Evolutionary conservation across 64 coral and sea anemone genomes (phyloP).

Genomic region (Actinia equina): DNA sequence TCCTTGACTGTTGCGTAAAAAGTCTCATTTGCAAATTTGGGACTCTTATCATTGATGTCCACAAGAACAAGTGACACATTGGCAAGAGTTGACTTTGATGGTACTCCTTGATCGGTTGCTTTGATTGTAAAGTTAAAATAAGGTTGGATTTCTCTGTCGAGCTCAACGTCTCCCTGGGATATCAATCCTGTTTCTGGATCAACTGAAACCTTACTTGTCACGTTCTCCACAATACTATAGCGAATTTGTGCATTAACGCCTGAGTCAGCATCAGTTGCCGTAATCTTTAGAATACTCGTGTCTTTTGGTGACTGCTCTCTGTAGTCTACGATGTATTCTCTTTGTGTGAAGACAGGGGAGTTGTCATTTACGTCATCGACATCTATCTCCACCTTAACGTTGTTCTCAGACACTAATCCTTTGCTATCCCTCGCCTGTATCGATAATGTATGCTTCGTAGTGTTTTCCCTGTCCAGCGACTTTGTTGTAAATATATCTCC

Average conservation of each 20-base stretch:
- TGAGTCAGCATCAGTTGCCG: slow-evolving; percentile 44
- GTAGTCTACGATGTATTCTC: slow-evolving; percentile 39
- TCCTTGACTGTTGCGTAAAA: slow-evolving; percentile 65
- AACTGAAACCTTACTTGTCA: slow-evolving; percentile 51
- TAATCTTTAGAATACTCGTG: slow-evolving; percentile 67
- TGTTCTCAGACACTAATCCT: slow-evolving; percentile 42
- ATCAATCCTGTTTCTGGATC: slow-evolving; percentile 65
- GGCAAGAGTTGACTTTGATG: slow-evolving; percentile 34
- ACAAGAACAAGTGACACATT: slow-evolving; percentile 57
- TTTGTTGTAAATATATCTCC: slow-evolving; percentile 49
- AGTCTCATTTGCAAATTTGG: slow-evolving; percentile 43
- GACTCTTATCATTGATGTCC: slow-evolving; percentile 81
- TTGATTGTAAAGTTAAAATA: slow-evolving; percentile 69
- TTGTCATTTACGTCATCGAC: slow-evolving; percentile 78
- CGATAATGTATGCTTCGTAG: slow-evolving; percentile 40
- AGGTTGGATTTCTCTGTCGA: slow-evolving; percentile 48
- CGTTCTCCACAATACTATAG: slow-evolving; percentile 74
- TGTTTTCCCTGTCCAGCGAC: slow-evolving; percentile 71
- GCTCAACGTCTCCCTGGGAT: slow-evolving; percentile 48
- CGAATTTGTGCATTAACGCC: slow-evolving; percentile 53
- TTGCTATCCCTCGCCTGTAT: slow-evolving; percentile 76
- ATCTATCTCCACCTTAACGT: slow-evolving; percentile 37
- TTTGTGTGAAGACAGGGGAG: slow-evolving; percentile 32
- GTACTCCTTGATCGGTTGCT: slow-evolving; percentile 60
- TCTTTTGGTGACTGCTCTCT: slow-evolving; percentile 72